Conservation (phyloP, 2,797 vertebrate genomes). For the Dipus sagitta region DNA sequence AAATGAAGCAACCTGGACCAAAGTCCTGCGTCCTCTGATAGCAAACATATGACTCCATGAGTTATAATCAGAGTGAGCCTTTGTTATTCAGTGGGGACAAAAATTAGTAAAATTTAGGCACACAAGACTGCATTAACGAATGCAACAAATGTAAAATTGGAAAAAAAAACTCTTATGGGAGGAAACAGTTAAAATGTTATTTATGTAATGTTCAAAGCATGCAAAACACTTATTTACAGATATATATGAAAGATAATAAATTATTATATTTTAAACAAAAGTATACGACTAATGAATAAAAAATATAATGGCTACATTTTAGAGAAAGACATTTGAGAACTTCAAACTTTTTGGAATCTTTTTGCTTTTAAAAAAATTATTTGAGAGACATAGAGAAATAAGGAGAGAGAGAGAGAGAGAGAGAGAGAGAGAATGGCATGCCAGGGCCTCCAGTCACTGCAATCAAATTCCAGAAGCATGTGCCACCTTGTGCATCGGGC, state of each 20-base stretch:
- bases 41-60: neutral
- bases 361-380: too few species aligned
- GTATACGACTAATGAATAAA: fast-evolving
- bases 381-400: too few species aligned
- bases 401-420: too few species aligned
- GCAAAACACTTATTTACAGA: neutral
- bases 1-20: neutral
- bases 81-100: neutral
- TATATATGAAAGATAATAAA: neutral
- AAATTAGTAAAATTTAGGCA: neutral
- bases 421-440: too few species aligned
- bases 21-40: neutral
- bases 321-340: neutral
- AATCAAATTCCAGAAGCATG: too few species aligned
- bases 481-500: too few species aligned
- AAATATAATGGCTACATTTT: neutral
- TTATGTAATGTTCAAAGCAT: neutral
- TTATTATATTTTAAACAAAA: neutral
- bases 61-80: neutral
- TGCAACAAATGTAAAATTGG: neutral
- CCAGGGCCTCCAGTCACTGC: too few species aligned
- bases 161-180: neutral
- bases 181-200: neutral
- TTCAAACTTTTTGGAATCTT: neutral
- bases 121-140: neutral